Evolutionary conservation across 2,888 invertebrate species (phyloP).

Genomic region (Smittia aterrima): DNA sequence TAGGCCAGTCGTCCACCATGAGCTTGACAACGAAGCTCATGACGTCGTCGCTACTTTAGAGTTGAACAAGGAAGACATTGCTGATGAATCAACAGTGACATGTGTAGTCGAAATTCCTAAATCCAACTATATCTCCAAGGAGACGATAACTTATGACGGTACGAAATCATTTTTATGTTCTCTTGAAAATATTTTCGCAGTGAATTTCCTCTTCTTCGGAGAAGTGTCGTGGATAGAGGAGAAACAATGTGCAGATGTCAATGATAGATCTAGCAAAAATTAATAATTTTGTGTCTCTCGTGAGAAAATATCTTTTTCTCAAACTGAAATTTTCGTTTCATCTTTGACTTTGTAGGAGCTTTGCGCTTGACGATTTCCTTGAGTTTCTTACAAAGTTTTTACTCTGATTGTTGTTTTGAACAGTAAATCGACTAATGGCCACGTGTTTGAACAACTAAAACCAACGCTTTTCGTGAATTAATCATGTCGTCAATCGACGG

Average conservation of each 20-base stretch:
- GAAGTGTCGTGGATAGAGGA: too few relatives aligned
- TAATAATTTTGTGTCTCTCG: too few relatives aligned
- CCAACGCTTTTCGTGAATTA: background rate
- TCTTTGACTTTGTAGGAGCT: too few relatives aligned
- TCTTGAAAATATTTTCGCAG: background rate
- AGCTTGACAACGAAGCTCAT: background rate
- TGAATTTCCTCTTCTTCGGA: too few relatives aligned
- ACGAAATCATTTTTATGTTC: background rate
- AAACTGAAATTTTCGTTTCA: too few relatives aligned
- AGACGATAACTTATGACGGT: constrained; percentile 28
- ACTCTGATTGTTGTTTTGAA: too few relatives aligned
- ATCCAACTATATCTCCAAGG: background rate
- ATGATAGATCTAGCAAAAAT: too few relatives aligned
- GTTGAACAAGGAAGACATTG: constrained; percentile 22
- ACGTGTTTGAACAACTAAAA: background rate
- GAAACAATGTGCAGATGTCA: too few relatives aligned
- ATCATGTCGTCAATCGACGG: background rate
- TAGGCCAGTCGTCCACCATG: background rate
- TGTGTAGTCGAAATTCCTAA: constrained; percentile 16
- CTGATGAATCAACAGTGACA: constrained; percentile 22
- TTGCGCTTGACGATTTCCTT: too few relatives aligned
- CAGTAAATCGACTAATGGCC: background rate
- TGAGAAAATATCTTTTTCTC: too few relatives aligned
- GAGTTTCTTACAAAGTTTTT: too few relatives aligned
- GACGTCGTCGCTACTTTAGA: background rate